A percentile compares a stretch with the other conserved stretches of the same genome.
Conservation (phyloP, 2,797 vertebrate genomes). For the Danio choprae region DNA sequence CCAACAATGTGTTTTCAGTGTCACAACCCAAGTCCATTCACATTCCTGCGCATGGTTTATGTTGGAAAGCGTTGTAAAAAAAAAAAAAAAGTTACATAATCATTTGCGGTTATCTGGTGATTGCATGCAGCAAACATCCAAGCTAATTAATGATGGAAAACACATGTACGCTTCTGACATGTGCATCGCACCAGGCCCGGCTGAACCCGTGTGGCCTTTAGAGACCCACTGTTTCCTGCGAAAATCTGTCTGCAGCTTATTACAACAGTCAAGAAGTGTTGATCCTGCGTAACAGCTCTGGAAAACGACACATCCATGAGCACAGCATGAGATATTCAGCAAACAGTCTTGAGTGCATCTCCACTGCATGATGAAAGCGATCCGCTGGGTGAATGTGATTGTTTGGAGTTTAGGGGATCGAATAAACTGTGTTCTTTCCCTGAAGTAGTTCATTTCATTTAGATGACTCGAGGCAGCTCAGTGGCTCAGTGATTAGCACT, state of each 20-base stretch:
- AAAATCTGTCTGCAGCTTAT: slow-evolving; percentile 15
- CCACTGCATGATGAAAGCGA: background rate
- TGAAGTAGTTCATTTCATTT: background rate
- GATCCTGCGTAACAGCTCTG: slow-evolving; percentile 22
- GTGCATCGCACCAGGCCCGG: slow-evolving; percentile 34
- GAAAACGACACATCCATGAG: slow-evolving; percentile 31
- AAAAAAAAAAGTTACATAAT: slow-evolving; percentile 57
- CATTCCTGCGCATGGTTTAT: slow-evolving; percentile 50
- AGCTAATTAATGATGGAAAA: slow-evolving; percentile 59
- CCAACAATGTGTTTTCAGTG: slow-evolving; percentile 31
- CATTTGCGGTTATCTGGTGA: slow-evolving; percentile 54
- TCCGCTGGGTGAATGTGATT: background rate
- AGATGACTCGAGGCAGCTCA: no score
- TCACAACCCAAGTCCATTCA: slow-evolving; percentile 49
- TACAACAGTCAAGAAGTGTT: background rate
- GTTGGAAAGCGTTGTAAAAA: slow-evolving; percentile 40
- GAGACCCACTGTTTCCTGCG: slow-evolving; percentile 34
- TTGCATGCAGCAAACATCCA: slow-evolving; percentile 52
- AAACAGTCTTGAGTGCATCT: slow-evolving; percentile 22
- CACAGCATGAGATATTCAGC: background rate
- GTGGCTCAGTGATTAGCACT: no score
- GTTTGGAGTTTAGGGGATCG: background rate
- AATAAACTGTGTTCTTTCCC: background rate
- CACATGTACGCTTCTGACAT: slow-evolving; percentile 54
- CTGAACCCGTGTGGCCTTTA: slow-evolving; percentile 5